Base-by-base conservation (phyloP, 2,797 vertebrate genomes). In the Steatocranus sp. region DNA sequence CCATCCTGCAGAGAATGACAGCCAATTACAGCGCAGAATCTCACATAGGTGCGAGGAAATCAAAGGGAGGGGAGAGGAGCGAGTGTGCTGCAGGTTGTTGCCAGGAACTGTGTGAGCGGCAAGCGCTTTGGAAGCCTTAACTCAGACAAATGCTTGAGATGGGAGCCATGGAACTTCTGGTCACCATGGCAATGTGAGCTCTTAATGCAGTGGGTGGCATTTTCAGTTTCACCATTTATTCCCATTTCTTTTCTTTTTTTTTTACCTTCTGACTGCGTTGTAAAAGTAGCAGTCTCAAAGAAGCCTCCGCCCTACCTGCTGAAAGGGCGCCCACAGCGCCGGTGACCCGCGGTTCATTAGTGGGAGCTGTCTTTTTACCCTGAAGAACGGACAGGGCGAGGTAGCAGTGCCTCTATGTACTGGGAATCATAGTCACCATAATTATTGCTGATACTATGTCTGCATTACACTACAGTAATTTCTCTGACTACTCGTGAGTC, bases 151-250 rank as follows among this genome's bases (percentile, higher is more conserved):
- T 41, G 85, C 88, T 82, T 34, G 23, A 91, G 83, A 90, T 83
- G 80, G 86, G 83, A 89, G 86, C 88, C 86, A 84, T 83, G 85
- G 83, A 92, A 86, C 89, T 87, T 74, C 88, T 41, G 91, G 93
- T 95, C 91, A 86, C 94, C 94, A 92, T 94, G 89, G 93, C 87
- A 53, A 93, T 92, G 91, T 86, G 86, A 87, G 89, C 88, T 86
- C 89, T 91, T 92, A 84, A 88, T 91, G 84, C 63, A 85, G 87
- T 77, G 54, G 86, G 87, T 89, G 86, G 88, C 87, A 86, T 93
- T 91, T 93, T 83, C 74, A 66, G 30, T 58, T 75, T 30, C 27
- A 83, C 7, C 12, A 48, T 58, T 25, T 43, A 56, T 74, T 27
- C 9, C 41, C 49, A 75, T 18, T 20, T 53, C 32, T 8, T 17